These are phyloP conservation scores for Maconellicoccus hirsutus DNA, from an alignment of 1,140 invertebrate species.

Conservation along the genomic window DNA sequence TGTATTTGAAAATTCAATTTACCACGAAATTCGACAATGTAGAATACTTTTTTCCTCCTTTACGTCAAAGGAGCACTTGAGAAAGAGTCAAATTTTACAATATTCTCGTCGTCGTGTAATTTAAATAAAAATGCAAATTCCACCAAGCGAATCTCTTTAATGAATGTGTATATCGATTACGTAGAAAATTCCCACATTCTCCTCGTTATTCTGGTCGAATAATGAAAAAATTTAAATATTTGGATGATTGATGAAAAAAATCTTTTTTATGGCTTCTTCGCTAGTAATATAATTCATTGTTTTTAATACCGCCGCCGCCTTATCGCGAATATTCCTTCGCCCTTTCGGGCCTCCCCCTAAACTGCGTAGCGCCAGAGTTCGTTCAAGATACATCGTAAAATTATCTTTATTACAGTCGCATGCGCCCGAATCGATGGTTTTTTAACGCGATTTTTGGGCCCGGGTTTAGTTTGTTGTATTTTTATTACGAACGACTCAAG, in stretches of 20 bases:
- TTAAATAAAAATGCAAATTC: neutral
- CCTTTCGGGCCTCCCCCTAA: neutral
- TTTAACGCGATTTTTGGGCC: too few relatives aligned
- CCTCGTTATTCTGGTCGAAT: neutral
- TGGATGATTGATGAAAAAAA: neutral
- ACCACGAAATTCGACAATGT: too few relatives aligned
- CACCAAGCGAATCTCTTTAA: neutral
- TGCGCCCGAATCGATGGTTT: too few relatives aligned
- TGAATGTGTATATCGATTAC: conserved; percentile 1
- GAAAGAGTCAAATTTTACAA: neutral
- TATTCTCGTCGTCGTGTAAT: neutral
- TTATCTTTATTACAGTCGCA: too few relatives aligned
- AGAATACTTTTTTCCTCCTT: too few relatives aligned
- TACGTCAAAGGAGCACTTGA: too few relatives aligned
- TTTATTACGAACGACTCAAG: too few relatives aligned
- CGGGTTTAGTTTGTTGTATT: too few relatives aligned
- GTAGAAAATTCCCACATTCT: neutral
- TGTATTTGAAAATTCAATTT: too few relatives aligned
- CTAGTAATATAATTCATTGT: neutral
- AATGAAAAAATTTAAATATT: neutral
- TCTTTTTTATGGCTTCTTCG: neutral
- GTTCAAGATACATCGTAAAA: too few relatives aligned
- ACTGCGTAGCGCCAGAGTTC: too few relatives aligned
- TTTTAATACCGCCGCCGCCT: neutral
- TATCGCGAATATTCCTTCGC: neutral